Evolutionary conservation across 1,140 invertebrate genomes (phyloP), one percentile per base, ranked within the genome.

Genomic region (Monochamus saltuarius): DNA sequence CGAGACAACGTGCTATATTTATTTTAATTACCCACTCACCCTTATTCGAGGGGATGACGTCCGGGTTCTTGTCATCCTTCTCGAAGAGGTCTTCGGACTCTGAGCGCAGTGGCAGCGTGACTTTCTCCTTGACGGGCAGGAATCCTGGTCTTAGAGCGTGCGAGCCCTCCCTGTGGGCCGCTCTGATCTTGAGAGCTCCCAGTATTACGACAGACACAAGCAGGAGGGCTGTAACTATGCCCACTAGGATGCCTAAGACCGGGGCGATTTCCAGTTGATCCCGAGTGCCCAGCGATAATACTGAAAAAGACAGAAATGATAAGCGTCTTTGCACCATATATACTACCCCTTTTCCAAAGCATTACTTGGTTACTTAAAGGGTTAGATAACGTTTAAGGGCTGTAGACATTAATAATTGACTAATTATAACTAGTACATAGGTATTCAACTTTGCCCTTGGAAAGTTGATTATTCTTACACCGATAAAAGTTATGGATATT

Each of bases 21-120:
- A 29, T 29, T 29, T 29, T 29, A 29, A 29, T 29, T 29, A 29
- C 17, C 4, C 10, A 75, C 77, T 80, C 81, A 92, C 91, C 89
- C 89, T 92, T 91, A 77, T 89, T 91, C 71, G 88, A 85, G 6
- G 91, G 91, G 57, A 93, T 88, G 47, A 93, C 85, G 75, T 94
- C 90, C 1, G 90, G 90, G 79, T 92, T 92, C 65, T 89, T 86
- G 69, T 92, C 90, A 68, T 92, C 90, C 42, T 81, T 81, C 56
- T 85, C 84, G 70, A 86, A 87, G 61, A 87, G 78, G 72, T 87
- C 86, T 64, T 87, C 85, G 6, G 84, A 86, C 66, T 87, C 85
- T 61, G 79, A 80, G 37, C 75, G 70, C 61, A 83, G 74, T 16
- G 85, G 85, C 62, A 86, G 78, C 35, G 82, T 84, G 38, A 83